A percentile compares a stretch with the other conserved stretches of the same genome.
phyloP scores from a whole-genome alignment of 2,888 invertebrate species.

The Macropis europaea region DNA sequence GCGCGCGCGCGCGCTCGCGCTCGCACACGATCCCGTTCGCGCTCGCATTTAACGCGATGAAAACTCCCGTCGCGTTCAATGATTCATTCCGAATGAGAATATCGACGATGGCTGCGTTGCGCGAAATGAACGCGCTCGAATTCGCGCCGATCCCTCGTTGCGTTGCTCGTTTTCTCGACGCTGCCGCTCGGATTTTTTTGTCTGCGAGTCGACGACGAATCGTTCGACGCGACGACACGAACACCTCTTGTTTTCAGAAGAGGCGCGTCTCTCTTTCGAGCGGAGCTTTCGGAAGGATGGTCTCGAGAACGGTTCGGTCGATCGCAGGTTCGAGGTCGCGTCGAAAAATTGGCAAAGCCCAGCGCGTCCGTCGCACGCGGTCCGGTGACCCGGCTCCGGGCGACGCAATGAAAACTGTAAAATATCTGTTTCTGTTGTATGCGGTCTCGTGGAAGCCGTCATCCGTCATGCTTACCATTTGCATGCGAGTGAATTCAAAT shows the following conservation, averaged over 20 bases:
- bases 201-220: no score
- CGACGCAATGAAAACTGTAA: constrained; percentile 38
- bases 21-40: neutral
- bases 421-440: constrained; percentile 31
- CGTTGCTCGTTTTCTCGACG: neutral
- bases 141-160: neutral
- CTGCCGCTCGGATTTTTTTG: neutral
- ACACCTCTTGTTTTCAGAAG: no score
- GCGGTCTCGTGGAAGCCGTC: constrained; percentile 18
- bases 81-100: constrained; percentile 38
- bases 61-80: constrained; percentile 43
- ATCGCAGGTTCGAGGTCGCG: neutral
- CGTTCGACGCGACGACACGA: no score
- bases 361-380: constrained; percentile 14
- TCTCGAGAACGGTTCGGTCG: no score
- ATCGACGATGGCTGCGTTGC: constrained; percentile 18
- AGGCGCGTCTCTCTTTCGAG: no score
- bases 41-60: constrained; percentile 34
- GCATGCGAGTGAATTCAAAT: constrained; percentile 32
- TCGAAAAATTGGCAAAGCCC: neutral
- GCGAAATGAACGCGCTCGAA: neutral
- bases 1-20: constrained; percentile 8
- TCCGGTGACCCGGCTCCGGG: constrained; percentile 5
- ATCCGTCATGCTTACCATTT: constrained; percentile 46
- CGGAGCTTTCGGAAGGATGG: no score